Evolutionary conservation across 2,888 invertebrate genomes (phyloP).

Genomic region (Palloptera scutellata): DNA sequence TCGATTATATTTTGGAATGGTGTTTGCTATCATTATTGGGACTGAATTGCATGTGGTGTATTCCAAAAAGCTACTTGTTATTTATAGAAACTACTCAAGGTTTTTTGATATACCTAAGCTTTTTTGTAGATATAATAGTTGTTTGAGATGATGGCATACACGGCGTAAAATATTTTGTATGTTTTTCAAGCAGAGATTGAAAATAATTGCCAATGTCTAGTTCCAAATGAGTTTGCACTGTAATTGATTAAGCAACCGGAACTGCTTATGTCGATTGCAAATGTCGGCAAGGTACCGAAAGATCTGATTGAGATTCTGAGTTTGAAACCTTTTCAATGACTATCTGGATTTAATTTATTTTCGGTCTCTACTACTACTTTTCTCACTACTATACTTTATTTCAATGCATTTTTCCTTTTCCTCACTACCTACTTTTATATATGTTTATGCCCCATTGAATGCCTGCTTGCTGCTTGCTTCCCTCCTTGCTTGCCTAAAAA

Average conservation of each 20-base stretch:
- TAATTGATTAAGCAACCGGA: too few relatives aligned
- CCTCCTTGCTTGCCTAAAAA: slow-evolving; percentile 46
- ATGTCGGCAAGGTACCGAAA: too few relatives aligned
- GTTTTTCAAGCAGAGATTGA: too few relatives aligned
- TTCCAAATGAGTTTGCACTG: too few relatives aligned
- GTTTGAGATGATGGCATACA: slow-evolving; percentile 39
- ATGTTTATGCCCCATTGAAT: slow-evolving; percentile 31
- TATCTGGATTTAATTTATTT: neutral
- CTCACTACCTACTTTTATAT: slow-evolving; percentile 12
- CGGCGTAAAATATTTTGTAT: too few relatives aligned
- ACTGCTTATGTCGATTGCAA: too few relatives aligned
- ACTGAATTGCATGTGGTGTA: too few relatives aligned
- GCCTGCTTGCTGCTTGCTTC: slow-evolving; percentile 43
- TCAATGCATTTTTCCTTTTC: slow-evolving; percentile 19
- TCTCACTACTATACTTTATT: slow-evolving; percentile 30
- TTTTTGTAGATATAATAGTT: neutral
- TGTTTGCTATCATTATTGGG: slow-evolving; percentile 24
- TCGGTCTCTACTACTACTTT: slow-evolving; percentile 2
- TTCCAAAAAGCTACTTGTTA: too few relatives aligned
- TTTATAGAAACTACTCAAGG: too few relatives aligned
- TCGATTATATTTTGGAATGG: slow-evolving; percentile 17
- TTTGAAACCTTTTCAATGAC: neutral
- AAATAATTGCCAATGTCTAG: too few relatives aligned
- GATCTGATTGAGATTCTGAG: too few relatives aligned
- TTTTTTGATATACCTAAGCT: too few relatives aligned